phyloP scores from a whole-genome alignment of 1,140 invertebrate species.

The Listronotus bonariensis region DNA sequence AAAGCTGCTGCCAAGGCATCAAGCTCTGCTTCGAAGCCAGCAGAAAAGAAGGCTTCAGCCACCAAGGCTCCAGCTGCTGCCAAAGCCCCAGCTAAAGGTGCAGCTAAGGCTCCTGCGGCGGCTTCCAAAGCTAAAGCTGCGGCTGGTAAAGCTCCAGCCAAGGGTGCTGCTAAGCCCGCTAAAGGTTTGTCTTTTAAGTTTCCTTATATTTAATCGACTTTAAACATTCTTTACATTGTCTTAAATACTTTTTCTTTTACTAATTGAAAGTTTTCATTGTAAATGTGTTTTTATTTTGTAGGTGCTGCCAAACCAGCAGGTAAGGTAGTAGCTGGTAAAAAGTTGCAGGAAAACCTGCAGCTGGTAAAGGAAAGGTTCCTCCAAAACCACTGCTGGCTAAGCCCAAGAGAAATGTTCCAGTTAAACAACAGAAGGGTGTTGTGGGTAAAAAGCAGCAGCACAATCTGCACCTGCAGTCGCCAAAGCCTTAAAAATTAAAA shows the following conservation, averaged over 20 bases:
- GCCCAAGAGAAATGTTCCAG: conserved; percentile 65
- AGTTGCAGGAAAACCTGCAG: conserved; percentile 48
- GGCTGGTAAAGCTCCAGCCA: conserved; percentile 57
- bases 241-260: background rate
- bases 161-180: conserved; percentile 53
- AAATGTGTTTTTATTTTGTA: conserved; percentile 12
- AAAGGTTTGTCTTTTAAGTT: background rate
- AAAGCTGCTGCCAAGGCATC: conserved; percentile 59
- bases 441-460: conserved; percentile 55
- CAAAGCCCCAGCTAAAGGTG: conserved; percentile 52
- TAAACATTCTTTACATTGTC: no score
- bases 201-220: conserved; percentile 2
- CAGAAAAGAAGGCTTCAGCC: conserved; percentile 52
- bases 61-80: conserved; percentile 52
- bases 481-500: conserved; percentile 74
- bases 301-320: conserved; percentile 54
- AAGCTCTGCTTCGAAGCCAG: conserved; percentile 55
- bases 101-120: conserved; percentile 45
- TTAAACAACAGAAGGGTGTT: conserved; percentile 59
- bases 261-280: background rate
- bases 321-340: conserved; percentile 56
- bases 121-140: conserved; percentile 50
- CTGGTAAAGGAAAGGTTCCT: conserved; percentile 53
- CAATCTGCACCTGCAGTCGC: conserved; percentile 62
- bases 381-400: conserved; percentile 57